Base-by-base conservation (phyloP, 1,140 invertebrate species). In the Penaeus vannamei region DNA sequence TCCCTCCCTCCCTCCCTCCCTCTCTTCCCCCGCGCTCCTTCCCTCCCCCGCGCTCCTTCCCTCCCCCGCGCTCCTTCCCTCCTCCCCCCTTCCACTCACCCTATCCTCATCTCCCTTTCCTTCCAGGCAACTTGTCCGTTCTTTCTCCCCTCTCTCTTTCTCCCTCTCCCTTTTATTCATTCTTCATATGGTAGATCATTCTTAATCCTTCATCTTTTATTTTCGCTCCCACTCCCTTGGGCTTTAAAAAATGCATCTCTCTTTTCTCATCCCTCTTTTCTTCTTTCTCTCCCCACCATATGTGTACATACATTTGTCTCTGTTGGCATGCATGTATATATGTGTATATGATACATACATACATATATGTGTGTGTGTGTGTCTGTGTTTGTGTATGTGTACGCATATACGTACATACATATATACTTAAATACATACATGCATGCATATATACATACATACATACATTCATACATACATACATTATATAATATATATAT, bases 251-350 rank as follows among this genome's bases (percentile, higher is more conserved):
- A 46, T 46, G 29, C 32, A 29, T 79, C 76, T 79, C 76, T 79
- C 76, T 29, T 46, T 36, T 23, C n/a, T 59, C 84, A 10, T n/a
- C 22, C 46, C 29, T 32, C 36, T 14, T 12, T 32, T 36, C n/a
- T 32, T 59, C 86, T 36, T 83, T 83, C 86, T 61, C 60, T 29
- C 61, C 86, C 42, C 60, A 32, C 64, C 36, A 80, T 61, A 53
- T 36, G 61, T 72, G 69, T 76, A 53, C 14, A 8, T 53, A 14
- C 10, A 53, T 53, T 2, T 53, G 46, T 53, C 3, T 53, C 0
- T 53, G 10, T 5, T 36, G 5, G 10, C 10, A 53, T 53, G 10
- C 14, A 12, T 53, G 14, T 12, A 53, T 53, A 3, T 12, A 53
- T 53, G 10, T 12, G 10, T 53, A 53, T 53, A 53, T 12, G 10